Base-by-base conservation (phyloP, 2,797 vertebrate species). In the Sebastes minor region DNA sequence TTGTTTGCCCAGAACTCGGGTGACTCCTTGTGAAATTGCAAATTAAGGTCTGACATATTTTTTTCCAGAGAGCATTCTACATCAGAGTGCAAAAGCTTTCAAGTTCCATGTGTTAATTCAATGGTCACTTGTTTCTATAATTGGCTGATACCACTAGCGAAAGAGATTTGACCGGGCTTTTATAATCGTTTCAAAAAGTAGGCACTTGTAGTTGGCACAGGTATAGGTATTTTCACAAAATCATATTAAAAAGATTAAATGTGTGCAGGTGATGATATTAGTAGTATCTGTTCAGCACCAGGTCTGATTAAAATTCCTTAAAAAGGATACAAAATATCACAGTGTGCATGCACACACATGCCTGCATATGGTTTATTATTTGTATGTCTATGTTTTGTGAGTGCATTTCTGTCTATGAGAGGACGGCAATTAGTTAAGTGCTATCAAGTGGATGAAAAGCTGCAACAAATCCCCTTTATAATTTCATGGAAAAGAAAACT, bases 381-480 rank as follows among this genome's bases (percentile, higher is more conserved):
- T 84, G 82, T 83, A 81, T 80, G 80, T 75, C 62, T 72, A 27
- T 86, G 80, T 88, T 89, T 91, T 86, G 77, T 82, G 56, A 87
- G 78, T 81, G 67, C 61, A 18, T 83, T 88, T 92, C 88, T 91
- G 81, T 80, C 84, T 84, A 75, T 84, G 84, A 89, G 87, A 86
- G 86, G 88, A 90, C 89, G 87, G 91, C 92, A 95, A 94, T 96
- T 96, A 95, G 91, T 94, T 94, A 95, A 94, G 93, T 95, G 92
- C 92, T 94, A 93, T 96, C 91, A 94, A 96, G 95, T 95, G 94
- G 94, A 95, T 95, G 91, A 94, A 96, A 95, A 94, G 88, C 91
- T 94, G 90, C 91, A 91, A 93, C 93, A 94, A 95, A 94, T 91
- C 93, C 90, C 78, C 79, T 93, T 93, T 92, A 90, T 89, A 92